Evolutionary conservation across 2,113 vertebrate species (phyloP).

Genomic region (Regulus satrapa): DNA sequence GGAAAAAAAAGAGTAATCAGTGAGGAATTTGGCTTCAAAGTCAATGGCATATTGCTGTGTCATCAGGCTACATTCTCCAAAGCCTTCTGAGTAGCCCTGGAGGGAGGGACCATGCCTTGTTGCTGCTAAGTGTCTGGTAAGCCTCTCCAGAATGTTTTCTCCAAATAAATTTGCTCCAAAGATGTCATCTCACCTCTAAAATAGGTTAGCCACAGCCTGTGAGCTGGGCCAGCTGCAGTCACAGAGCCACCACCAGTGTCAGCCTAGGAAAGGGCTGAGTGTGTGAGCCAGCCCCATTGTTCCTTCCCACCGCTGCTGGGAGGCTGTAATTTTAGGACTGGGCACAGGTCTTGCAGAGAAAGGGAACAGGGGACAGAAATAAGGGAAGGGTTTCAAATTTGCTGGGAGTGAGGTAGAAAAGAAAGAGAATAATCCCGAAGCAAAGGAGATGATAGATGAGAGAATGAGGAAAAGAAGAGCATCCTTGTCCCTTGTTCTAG

Average conservation of each 20-base stretch:
- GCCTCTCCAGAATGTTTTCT: background rate
- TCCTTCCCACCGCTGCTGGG: background rate
- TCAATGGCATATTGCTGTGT: background rate
- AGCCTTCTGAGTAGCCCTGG: background rate
- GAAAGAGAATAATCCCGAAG: background rate
- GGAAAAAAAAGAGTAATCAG: background rate
- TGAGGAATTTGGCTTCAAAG: conserved; percentile 4
- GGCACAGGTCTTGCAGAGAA: background rate
- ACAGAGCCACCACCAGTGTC: background rate
- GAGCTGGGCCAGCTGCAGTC: background rate
- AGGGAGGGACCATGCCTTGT: background rate
- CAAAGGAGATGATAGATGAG: background rate
- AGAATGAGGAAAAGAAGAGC: background rate
- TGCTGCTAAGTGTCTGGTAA: background rate
- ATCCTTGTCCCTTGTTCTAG: background rate
- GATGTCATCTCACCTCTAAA: background rate
- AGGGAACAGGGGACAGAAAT: background rate
- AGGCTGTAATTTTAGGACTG: background rate
- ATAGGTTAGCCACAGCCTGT: background rate
- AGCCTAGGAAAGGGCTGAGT: accelerated
- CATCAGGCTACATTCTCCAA: background rate
- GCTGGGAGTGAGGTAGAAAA: background rate
- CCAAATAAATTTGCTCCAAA: background rate
- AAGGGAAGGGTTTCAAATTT: background rate
- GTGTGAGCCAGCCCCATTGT: accelerated